Conservation (phyloP, 2,113 vertebrate genomes). For the Daboia siamensis region DNA sequence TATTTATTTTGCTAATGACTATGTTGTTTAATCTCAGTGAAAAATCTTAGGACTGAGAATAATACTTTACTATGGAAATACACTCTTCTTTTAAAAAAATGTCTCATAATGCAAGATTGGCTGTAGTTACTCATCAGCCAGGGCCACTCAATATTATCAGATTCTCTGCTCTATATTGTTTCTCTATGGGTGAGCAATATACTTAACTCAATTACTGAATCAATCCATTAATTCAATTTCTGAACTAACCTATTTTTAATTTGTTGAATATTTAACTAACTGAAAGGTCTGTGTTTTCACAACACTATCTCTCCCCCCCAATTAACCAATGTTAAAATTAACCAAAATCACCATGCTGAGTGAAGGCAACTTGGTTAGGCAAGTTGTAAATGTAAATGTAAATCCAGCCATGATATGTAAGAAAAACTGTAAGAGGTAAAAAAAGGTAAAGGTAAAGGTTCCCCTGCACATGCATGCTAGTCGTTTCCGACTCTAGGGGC, state of each 20-base stretch:
- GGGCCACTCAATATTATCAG: background rate
- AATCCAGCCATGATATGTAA: background rate
- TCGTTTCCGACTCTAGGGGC: too few relatives aligned
- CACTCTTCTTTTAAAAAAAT: background rate
- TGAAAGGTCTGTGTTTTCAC: background rate
- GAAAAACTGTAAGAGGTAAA: background rate
- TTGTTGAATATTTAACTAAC: background rate
- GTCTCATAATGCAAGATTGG: background rate
- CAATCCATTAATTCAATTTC: background rate
- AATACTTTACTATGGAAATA: background rate
- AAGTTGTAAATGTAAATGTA: background rate
- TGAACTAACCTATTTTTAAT: background rate
- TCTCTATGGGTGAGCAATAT: background rate
- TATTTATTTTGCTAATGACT: background rate
- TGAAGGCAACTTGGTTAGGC: background rate
- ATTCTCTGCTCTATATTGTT: background rate
- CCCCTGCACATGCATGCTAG: too few relatives aligned
- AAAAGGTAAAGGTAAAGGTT: too few relatives aligned
- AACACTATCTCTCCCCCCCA: background rate
- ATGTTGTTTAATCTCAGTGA: background rate
- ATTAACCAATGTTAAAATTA: background rate
- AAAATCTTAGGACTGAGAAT: background rate
- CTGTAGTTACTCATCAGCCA: background rate
- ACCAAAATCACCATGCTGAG: background rate
- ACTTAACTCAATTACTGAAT: background rate